phyloP scores from a whole-genome alignment of 2,113 vertebrate genomes.

The Hydrochoerus hydrochaeris region DNA sequence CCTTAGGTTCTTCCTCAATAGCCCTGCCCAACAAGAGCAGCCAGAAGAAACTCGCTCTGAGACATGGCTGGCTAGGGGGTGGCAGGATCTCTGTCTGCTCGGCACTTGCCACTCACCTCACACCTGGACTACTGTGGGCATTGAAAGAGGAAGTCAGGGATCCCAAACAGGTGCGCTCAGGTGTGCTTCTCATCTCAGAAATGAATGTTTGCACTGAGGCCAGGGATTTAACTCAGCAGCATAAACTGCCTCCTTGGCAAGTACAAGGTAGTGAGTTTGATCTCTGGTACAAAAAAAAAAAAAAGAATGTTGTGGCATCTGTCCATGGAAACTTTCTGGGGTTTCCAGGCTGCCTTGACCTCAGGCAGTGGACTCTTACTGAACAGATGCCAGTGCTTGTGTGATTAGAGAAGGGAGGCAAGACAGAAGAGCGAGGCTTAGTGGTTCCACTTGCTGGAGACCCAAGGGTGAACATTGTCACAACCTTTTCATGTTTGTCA shows the following conservation, averaged over 20 bases:
- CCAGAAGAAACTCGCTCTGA: background rate
- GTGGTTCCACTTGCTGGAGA: background rate
- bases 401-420: background rate
- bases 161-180: background rate
- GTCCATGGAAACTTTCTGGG: background rate
- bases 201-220: too few relatives aligned
- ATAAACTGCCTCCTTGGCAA: too few relatives aligned
- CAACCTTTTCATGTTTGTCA: background rate
- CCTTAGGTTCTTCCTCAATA: background rate
- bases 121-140: background rate
- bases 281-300: too few relatives aligned
- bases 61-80: background rate
- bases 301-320: background rate
- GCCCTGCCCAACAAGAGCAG: background rate
- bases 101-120: background rate
- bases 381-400: background rate
- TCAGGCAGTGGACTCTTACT: background rate
- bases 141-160: background rate
- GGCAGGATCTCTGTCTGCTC: background rate
- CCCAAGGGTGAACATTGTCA: background rate
- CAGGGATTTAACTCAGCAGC: too few relatives aligned
- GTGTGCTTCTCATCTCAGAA: background rate
- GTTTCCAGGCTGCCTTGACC: slow-evolving; percentile 19
- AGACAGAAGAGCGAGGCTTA: background rate
- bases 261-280: too few relatives aligned